Conservation (phyloP, 2,888 invertebrate species). For the Xestia rhomboidea region DNA sequence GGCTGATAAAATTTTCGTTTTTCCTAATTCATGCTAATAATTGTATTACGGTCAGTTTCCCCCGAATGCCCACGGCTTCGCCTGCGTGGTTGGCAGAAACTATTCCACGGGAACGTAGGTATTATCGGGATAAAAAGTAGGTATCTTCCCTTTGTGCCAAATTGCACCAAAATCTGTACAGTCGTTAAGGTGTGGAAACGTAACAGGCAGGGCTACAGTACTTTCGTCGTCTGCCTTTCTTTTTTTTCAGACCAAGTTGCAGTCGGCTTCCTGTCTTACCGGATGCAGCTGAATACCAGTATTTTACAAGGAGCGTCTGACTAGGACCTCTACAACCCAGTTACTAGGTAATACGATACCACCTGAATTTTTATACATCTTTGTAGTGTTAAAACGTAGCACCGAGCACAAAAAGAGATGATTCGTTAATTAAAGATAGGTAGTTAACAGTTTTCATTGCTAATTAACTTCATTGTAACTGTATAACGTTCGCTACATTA, state of each 20-base stretch:
- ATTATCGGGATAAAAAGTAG: too few species aligned
- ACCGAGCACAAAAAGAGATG: background rate
- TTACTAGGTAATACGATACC: background rate
- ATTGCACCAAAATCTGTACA: too few species aligned
- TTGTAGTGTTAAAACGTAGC: background rate
- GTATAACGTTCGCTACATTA: background rate
- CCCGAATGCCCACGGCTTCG: too few species aligned
- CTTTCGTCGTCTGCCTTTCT: background rate
- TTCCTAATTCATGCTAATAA: too few species aligned
- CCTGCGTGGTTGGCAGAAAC: too few species aligned
- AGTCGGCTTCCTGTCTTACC: background rate
- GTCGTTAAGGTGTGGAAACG: too few species aligned
- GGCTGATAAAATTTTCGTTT: too few species aligned
- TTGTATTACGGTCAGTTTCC: too few species aligned
- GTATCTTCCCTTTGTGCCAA: too few species aligned
- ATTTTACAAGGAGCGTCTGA: background rate
- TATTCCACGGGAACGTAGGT: too few species aligned
- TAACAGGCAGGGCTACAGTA: too few species aligned
- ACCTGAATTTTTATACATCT: background rate
- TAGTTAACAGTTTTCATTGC: constrained; percentile 7
- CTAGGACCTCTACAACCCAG: background rate
- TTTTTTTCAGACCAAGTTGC: background rate
- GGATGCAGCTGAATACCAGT: background rate
- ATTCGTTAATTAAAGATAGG: constrained; percentile 9
- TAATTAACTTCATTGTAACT: constrained; percentile 9